Evolutionary conservation across 2,888 invertebrate species (phyloP).

Genomic region (Aelia acuminata): DNA sequence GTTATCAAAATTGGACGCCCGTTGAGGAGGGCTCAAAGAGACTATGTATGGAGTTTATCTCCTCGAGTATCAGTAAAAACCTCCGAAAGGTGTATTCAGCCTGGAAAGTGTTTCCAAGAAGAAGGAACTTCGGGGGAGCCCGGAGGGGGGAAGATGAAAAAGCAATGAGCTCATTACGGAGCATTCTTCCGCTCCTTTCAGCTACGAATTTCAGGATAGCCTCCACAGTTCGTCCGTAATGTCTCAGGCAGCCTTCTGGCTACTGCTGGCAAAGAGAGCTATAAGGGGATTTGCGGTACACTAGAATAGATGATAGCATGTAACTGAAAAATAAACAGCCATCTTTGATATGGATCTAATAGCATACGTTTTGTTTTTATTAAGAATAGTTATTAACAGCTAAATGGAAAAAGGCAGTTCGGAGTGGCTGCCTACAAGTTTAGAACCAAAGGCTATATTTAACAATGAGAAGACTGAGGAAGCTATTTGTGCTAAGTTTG

Average conservation of each 20-base stretch:
- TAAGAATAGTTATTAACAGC: too few species aligned
- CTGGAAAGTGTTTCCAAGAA: slow-evolving; percentile 1
- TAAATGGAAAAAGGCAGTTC: too few species aligned
- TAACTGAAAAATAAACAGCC: background rate
- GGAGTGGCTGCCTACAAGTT: too few species aligned
- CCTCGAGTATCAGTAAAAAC: slow-evolving; percentile 28
- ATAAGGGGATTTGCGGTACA: background rate
- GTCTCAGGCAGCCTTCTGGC: background rate
- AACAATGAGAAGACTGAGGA: too few species aligned
- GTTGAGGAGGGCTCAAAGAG: background rate
- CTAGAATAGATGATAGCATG: background rate
- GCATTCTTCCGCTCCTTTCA: slow-evolving; percentile 10
- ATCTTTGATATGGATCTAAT: too few species aligned
- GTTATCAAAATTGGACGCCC: background rate
- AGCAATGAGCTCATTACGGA: slow-evolving; percentile 56
- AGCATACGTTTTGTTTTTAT: too few species aligned
- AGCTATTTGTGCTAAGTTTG: too few species aligned
- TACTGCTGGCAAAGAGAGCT: background rate
- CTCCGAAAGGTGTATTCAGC: slow-evolving; percentile 1
- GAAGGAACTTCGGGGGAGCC: background rate
- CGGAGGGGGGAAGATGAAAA: slow-evolving; percentile 36
- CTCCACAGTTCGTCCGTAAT: background rate
- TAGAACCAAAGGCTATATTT: too few species aligned
- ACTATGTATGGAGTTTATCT: slow-evolving; percentile 41
- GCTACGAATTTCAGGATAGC: background rate